Evolutionary conservation across 1,140 invertebrate species (phyloP).

Genomic region (Lasioglossum baleicum): DNA sequence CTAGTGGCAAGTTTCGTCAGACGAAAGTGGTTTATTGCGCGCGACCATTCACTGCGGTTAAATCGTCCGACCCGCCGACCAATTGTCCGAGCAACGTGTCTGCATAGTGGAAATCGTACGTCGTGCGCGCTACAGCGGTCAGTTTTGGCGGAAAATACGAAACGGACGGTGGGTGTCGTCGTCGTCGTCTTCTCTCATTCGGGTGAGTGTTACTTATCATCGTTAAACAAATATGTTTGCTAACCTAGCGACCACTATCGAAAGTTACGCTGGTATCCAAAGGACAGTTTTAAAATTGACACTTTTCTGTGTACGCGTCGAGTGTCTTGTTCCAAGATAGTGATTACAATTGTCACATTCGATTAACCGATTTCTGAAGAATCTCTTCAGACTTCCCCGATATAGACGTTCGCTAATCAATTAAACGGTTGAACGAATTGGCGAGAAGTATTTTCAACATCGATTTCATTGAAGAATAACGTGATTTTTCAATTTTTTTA

Average conservation of each 20-base stretch:
- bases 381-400: neutral
- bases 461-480: too few relatives aligned
- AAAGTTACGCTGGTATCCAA: neutral
- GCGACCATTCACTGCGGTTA: constrained; percentile 26
- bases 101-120: constrained; percentile 1
- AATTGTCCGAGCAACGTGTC: constrained; percentile 29
- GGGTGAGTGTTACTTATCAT: constrained; percentile 1
- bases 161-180: neutral
- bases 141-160: constrained; percentile 13
- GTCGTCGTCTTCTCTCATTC: neutral
- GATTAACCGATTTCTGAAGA: neutral
- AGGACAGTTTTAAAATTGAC: neutral
- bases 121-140: constrained; percentile 4
- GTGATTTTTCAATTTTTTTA: too few relatives aligned
- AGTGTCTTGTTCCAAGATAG: neutral
- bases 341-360: neutral
- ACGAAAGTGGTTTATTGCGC: constrained; percentile 50
- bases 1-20: constrained; percentile 56
- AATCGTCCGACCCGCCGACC: constrained; percentile 6
- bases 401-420: neutral
- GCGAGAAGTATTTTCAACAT: too few relatives aligned
- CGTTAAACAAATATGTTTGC: neutral
- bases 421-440: too few relatives aligned
- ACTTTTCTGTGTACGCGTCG: constrained; percentile 2
- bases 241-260: too few relatives aligned